These are phyloP conservation scores for Drosophila neonasuta DNA, from an alignment of 2,888 invertebrate species.

Conservation along the genomic window DNA sequence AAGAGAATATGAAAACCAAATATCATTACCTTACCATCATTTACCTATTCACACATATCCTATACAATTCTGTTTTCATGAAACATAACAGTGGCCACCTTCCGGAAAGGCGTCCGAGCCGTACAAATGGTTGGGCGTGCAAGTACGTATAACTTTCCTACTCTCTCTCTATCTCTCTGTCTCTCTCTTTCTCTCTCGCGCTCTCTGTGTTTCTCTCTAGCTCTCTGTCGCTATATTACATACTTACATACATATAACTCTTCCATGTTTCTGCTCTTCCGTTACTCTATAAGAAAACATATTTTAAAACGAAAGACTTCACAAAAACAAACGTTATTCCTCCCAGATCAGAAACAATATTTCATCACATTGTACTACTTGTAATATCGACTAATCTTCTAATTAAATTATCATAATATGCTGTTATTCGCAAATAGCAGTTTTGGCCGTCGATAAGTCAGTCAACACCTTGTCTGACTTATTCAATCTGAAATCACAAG, in stretches of 20 bases:
- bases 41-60: constrained; percentile 82
- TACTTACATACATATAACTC: constrained; percentile 47
- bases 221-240: constrained; percentile 40
- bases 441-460: constrained; percentile 28
- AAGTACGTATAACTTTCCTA: constrained; percentile 90
- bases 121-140: constrained; percentile 99
- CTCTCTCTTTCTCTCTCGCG: constrained; percentile 46
- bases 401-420: constrained; percentile 34
- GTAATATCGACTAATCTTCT: constrained; percentile 38
- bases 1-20: constrained; percentile 42
- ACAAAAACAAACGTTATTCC: constrained; percentile 27
- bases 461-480: neutral
- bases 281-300: constrained; percentile 53
- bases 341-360: constrained; percentile 30
- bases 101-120: constrained; percentile 99
- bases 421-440: constrained; percentile 31
- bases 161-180: constrained; percentile 53
- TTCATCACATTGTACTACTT: constrained; percentile 23
- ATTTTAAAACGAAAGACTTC: constrained; percentile 16
- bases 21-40: constrained; percentile 79
- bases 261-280: constrained; percentile 50
- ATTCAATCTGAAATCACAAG: constrained; percentile 14
- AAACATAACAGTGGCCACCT: constrained; percentile 95
- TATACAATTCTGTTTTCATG: constrained; percentile 82
- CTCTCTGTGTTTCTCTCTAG: constrained; percentile 40